Evolutionary conservation across 2,113 vertebrate species (phyloP), one percentile per base, ranked within the genome.

Genomic region (Hiodon tergisus): DNA sequence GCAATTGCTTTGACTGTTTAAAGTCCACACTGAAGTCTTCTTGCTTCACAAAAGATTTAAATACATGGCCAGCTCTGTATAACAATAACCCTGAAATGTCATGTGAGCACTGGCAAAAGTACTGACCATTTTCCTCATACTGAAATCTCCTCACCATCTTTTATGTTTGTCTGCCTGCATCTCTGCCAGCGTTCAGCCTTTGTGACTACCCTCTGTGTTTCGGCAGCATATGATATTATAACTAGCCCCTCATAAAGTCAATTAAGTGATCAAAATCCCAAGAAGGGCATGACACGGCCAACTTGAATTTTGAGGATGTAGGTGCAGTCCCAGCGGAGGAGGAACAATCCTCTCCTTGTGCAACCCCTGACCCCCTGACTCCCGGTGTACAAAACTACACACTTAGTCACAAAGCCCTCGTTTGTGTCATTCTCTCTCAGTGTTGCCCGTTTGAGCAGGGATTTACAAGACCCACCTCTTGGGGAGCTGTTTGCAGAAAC

Each of bases 351-450:
- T 6, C 2, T 11, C 67, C 67, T 69, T 69, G 67, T 69, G 52
- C 6, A n/a, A 7, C 50, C 67, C 51, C 11, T 17, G 67, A 69
- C 51, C 67, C 50, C 48, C 67, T 54, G 67, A 16, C 67, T 69
- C 67, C 51, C 67, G n/a, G 52, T 50, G 50, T 53, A 52, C 50
- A 50, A 50, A 69, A 50, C 51, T 50, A 54, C 67, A 69, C 67
- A 69, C 67, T 69, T 50, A 3, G 14, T 6, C 67, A 69, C 67
- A 69, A 69, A 53, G 67, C 67, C 67, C 52, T 52, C 67, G 50
- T 53, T 69, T 69, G 67, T 69, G 67, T 53, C 67, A 69, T 69
- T 69, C 67, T 69, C 67, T 69, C 67, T 5, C 5, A 47, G 4
- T 6, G 50, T 50, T 7, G 63, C 8, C 63, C 46, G 63, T 17